Conservation (phyloP, 2,888 invertebrate genomes). For the Micoletzkya japonica region DNA sequence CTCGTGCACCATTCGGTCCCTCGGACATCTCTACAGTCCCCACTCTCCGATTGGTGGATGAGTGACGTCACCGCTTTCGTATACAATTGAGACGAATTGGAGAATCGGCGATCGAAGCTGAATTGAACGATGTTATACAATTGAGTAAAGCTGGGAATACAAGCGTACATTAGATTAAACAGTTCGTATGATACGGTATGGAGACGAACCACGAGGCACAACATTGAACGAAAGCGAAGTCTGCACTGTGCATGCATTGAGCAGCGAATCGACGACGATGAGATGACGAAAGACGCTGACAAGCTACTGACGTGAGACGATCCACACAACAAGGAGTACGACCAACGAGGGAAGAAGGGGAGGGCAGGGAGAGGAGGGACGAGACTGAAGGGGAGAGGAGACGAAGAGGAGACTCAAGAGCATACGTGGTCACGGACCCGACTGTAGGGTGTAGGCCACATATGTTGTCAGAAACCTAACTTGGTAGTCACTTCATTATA, state of each 20-base stretch:
- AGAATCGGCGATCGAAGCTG: conserved; percentile 40
- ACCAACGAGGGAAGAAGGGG: conserved; percentile 34
- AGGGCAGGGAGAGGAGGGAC: background rate
- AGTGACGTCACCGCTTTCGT: conserved; percentile 17
- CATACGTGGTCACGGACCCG: no score
- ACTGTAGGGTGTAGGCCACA: no score
- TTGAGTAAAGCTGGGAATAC: background rate
- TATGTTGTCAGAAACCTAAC: no score
- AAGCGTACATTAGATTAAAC: background rate
- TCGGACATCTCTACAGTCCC: conserved; percentile 36
- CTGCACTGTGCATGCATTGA: conserved; percentile 51
- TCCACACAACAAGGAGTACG: conserved; percentile 60
- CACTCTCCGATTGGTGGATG: conserved; percentile 30
- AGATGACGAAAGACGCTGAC: conserved; percentile 32
- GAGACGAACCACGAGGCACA: conserved; percentile 51
- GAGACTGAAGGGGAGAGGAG: background rate
- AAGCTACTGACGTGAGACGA: conserved; percentile 52
- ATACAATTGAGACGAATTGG: conserved; percentile 23
- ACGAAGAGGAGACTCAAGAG: background rate
- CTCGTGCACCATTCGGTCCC: conserved; percentile 37
- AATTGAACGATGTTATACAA: background rate
- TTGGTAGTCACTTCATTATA: no score
- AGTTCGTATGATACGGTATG: background rate
- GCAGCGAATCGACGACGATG: conserved; percentile 34
- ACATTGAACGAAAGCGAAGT: conserved; percentile 60